Base-by-base conservation (phyloP, 2,888 invertebrate genomes). In the Standfussiana lucernea region DNA sequence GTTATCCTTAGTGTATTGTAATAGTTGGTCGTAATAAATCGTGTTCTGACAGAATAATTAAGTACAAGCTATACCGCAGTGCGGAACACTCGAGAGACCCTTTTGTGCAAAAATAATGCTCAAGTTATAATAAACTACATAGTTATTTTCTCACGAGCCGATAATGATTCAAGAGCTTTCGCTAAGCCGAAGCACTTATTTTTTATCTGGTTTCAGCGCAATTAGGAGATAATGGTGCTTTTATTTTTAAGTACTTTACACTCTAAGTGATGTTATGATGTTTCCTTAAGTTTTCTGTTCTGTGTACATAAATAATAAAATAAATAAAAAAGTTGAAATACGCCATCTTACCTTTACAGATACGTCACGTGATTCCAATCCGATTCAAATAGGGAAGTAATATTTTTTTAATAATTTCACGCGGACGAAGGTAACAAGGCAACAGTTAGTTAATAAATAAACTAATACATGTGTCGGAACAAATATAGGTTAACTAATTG, bases 21-120 rank as follows among this genome's bases (percentile, higher is more conserved):
- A 4, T 40, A 32, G 40, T 59, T 8, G 35, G 11, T 61, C 11
- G 61, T 35, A 61, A 61, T 61, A 35, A 61, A 61, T 61, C 35
- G 32, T 61, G 35, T 65, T 85, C 65, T 80, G 72, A 71, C 83
- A 69, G 50, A 64, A 61, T 61, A 61, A 79, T 80, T 61, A 61
- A 59, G 61, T 61, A 61, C 21, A 21, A 32, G 4, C 35, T 61
- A 11, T 61, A 35, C 32, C 61, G 35, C 61, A 61, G 61, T 35
- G 61, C 61, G 61, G 35, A 61, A 21, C 35, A 35, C 4, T 21
- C 32, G 1, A 61, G 61, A 35, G 21, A 5, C 61, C 21, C 5
- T 35, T 61, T 61, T 35, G 18, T 18, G 32, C 32, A 32, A 32
- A 59, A 59, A 59, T 59, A 32, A 59, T 18, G 5, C 1, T 21